Conservation (phyloP, 2,797 vertebrate species). For the Enteromius thamalakanensis region DNA sequence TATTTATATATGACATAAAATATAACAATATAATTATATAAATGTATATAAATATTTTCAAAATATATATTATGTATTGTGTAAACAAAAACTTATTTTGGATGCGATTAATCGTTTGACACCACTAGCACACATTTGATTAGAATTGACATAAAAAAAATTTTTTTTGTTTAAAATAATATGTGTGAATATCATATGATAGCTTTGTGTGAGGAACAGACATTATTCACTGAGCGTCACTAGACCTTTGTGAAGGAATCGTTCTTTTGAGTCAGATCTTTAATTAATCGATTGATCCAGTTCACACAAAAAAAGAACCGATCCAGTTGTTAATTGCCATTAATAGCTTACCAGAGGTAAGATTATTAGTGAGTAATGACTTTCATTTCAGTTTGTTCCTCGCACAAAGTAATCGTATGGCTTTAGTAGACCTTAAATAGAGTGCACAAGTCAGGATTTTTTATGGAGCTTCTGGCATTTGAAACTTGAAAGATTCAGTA, state of each 20-base stretch:
- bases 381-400: constrained; percentile 12
- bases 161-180: background rate
- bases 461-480: background rate
- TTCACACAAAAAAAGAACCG: background rate
- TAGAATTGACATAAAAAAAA: too few species aligned
- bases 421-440: constrained; percentile 8
- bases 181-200: background rate
- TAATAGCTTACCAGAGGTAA: background rate
- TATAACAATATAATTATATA: too few species aligned
- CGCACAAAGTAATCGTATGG: background rate
- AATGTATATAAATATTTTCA: too few species aligned
- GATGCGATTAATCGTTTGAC: too few species aligned
- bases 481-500: background rate
- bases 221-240: background rate
- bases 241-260: background rate
- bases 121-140: too few species aligned
- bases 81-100: too few species aligned
- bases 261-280: background rate
- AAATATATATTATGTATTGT: too few species aligned
- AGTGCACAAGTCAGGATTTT: background rate
- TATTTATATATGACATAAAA: too few species aligned
- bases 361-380: constrained; percentile 1
- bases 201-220: background rate
- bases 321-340: background rate
- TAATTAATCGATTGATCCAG: background rate